A percentile compares a stretch with the other conserved stretches of the same genome.
phyloP scores from a whole-genome alignment of 2,113 vertebrate genomes.

The Hemicordylus capensis region DNA sequence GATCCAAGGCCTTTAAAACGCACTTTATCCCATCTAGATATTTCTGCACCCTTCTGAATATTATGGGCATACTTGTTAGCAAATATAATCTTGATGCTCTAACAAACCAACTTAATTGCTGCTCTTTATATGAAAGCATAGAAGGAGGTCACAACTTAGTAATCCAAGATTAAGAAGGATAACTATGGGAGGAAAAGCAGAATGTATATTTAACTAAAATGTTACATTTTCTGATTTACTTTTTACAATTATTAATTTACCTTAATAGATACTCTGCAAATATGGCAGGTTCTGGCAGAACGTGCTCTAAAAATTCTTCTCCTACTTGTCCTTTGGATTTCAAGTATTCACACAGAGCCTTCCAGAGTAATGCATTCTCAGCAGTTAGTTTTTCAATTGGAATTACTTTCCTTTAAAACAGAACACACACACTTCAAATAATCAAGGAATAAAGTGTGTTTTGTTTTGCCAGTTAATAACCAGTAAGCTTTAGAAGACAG shows the following conservation, averaged over 20 bases:
- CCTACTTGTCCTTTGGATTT: conserved; percentile 89
- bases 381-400: conserved; percentile 84
- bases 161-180: neutral
- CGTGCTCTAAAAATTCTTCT: conserved; percentile 86
- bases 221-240: neutral
- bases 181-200: neutral
- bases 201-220: neutral
- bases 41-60: neutral
- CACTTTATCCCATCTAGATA: neutral
- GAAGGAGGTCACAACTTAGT: neutral
- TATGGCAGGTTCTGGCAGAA: conserved; percentile 88
- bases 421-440: neutral
- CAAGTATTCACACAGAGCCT: conserved; percentile 88
- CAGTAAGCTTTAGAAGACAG: neutral
- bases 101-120: neutral
- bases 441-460: neutral
- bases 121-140: neutral
- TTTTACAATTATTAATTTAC: conserved; percentile 66
- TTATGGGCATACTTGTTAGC: neutral
- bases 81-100: neutral
- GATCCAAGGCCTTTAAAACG: neutral
- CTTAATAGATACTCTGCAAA: conserved; percentile 89
- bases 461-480: neutral
- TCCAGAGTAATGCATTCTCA: conserved; percentile 91
- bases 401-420: conserved; percentile 85